phyloP scores from a whole-genome alignment of 2,113 vertebrate genomes.

The Notothenia coriiceps region DNA sequence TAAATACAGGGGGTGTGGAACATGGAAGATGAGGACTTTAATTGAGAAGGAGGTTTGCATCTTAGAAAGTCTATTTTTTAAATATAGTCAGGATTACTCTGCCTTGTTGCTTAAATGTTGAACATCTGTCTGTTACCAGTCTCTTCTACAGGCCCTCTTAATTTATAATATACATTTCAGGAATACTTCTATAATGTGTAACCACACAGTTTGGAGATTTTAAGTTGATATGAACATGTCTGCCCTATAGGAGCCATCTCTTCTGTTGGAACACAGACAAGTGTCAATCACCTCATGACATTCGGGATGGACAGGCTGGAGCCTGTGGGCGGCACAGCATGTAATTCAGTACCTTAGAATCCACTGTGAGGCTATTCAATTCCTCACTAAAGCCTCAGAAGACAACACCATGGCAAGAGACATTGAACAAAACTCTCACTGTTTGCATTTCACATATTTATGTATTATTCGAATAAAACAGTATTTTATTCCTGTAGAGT shows the following conservation, averaged over 20 bases:
- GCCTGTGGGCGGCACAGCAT: conserved; percentile 37
- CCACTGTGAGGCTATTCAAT: neutral
- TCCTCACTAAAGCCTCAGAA: neutral
- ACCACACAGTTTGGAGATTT: neutral
- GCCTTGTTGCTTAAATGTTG: neutral
- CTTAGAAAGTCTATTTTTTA: neutral
- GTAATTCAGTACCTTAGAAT: neutral
- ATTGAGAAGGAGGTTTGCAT: neutral
- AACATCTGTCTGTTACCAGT: neutral
- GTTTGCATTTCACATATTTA: no score
- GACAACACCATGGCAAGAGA: neutral
- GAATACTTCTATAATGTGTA: neutral
- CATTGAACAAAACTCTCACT: neutral
- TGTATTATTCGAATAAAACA: no score
- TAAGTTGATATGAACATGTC: neutral
- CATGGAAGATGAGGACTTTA: neutral
- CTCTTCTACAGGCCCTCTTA: neutral
- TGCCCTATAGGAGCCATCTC: neutral
- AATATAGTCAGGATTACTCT: neutral
- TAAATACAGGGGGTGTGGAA: no score
- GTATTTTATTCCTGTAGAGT: no score
- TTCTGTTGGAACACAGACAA: conserved; percentile 14
- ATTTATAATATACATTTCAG: neutral
- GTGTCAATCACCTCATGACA: conserved; percentile 30
- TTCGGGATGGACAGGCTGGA: conserved; percentile 39